Base-by-base conservation (phyloP, 2,113 vertebrate genomes). In the Speoplatyrhinus poulsoni region DNA sequence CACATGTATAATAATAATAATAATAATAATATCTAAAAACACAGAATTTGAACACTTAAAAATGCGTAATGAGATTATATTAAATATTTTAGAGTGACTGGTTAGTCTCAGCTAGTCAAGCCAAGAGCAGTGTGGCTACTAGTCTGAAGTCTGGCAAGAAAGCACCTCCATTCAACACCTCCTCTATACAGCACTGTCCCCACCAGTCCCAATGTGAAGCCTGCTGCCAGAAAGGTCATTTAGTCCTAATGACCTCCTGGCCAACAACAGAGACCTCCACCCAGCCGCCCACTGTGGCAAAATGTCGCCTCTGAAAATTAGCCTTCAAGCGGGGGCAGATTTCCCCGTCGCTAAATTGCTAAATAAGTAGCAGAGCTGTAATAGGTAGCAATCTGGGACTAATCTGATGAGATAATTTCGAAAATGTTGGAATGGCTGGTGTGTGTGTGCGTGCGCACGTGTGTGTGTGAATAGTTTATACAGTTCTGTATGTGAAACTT, bases 351-450 rank as follows among this genome's bases (percentile, higher is more conserved):
- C 91, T 91, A 91, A 94, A 95, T 90, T 83, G 89, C 91, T 90
- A 93, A 94, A 89, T 90, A 93, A 95, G 90, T 91, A 94, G 94
- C 63, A 81, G 81, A 76, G 78, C 89, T 72, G 85, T 88, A 93
- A 93, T 92, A 94, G 94, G 92, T 90, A 92, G 90, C 87, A 93
- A 93, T 95, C 92, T 92, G 90, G 78, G 80, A 86, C 91, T 94
- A 94, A 96, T 93, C 93, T 76, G 92, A 96, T 93, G 91, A 95
- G 93, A 92, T 95, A 89, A 91, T 92, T 95, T 91, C 90, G 88
- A 90, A 87, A 94, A 94, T 73, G 91, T 84, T 86, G 66, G 76
- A 33, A 67, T 79, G 87, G 80, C 92, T 75, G 75, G 59, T 79
- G 60, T 3, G 46, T 19, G 46, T 62, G 60, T 33, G 33, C 26